Conservation (phyloP, 2,888 invertebrate genomes). For the Rhagonycha fulva region DNA sequence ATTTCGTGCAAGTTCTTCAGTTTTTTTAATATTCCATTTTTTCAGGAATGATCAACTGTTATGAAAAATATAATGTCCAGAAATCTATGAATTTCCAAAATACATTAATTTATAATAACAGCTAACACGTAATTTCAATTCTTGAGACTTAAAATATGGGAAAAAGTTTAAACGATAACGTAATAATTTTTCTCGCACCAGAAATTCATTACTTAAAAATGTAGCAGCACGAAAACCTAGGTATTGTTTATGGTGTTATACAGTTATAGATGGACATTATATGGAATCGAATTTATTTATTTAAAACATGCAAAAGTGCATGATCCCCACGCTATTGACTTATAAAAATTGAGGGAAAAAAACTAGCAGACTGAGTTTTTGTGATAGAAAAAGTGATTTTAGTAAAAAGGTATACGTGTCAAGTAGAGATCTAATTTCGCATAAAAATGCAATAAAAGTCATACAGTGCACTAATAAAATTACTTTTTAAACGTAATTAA, state of each 20-base stretch:
- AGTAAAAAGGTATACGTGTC: neutral
- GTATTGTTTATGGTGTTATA: neutral
- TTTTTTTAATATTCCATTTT: too few relatives aligned
- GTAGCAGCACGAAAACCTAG: neutral
- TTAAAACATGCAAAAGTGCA: conserved; percentile 1
- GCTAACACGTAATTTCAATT: too few relatives aligned
- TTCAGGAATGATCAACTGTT: too few relatives aligned
- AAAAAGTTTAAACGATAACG: neutral
- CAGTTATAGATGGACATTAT: neutral
- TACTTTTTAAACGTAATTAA: neutral
- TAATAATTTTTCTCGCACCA: neutral
- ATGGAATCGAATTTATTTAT: neutral
- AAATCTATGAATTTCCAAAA: too few relatives aligned
- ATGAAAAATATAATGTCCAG: too few relatives aligned
- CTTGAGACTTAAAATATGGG: neutral
- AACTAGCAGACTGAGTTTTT: neutral
- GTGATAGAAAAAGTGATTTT: neutral
- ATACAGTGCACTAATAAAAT: neutral
- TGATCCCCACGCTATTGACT: neutral
- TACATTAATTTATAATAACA: too few relatives aligned
- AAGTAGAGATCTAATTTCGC: neutral
- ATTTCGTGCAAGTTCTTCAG: too few relatives aligned
- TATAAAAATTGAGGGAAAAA: neutral
- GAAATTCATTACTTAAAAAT: neutral
- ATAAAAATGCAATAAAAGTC: neutral